Percentiles rank a stretch among this genome's conserved stretches.
Conservation (phyloP, 2,113 vertebrate species). For the Vidua chalybeata region DNA sequence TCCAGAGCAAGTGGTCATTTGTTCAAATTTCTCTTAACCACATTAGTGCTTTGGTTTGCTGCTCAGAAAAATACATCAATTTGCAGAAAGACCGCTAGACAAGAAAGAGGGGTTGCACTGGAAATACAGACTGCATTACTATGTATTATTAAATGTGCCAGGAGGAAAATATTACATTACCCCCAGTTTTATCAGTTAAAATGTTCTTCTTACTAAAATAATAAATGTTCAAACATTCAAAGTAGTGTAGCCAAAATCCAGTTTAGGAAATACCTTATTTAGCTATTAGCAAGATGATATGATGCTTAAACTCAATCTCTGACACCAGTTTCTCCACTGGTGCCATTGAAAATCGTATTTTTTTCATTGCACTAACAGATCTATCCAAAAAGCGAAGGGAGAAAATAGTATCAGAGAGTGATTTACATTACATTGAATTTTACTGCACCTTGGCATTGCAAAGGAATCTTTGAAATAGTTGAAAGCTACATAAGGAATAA, state of each 20-base stretch:
- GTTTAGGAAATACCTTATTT: conserved; percentile 41
- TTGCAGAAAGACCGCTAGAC: background rate
- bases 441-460: conserved; percentile 55
- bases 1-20: conserved; percentile 60
- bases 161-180: conserved; percentile 18
- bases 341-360: conserved; percentile 38
- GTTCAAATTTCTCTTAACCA: conserved; percentile 50
- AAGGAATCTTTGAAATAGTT: conserved; percentile 58
- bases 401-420: conserved; percentile 48
- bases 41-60: conserved; percentile 23
- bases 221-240: conserved; percentile 21
- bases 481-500: conserved; percentile 46
- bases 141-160: conserved; percentile 19
- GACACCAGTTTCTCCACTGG: conserved; percentile 25
- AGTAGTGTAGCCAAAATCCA: conserved; percentile 11
- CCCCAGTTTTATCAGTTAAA: background rate
- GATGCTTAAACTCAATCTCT: conserved; percentile 9
- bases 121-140: conserved; percentile 16
- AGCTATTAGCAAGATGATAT: conserved; percentile 38
- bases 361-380: conserved; percentile 60
- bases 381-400: conserved; percentile 53
- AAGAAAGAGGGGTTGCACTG: background rate
- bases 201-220: conserved; percentile 14
- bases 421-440: conserved; percentile 59
- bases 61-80: conserved; percentile 43